A percentile compares a stretch with the other conserved stretches of the same genome.
phyloP scores from a whole-genome alignment of 2,888 invertebrate genomes.

The Ganaspis brasiliensis region DNA sequence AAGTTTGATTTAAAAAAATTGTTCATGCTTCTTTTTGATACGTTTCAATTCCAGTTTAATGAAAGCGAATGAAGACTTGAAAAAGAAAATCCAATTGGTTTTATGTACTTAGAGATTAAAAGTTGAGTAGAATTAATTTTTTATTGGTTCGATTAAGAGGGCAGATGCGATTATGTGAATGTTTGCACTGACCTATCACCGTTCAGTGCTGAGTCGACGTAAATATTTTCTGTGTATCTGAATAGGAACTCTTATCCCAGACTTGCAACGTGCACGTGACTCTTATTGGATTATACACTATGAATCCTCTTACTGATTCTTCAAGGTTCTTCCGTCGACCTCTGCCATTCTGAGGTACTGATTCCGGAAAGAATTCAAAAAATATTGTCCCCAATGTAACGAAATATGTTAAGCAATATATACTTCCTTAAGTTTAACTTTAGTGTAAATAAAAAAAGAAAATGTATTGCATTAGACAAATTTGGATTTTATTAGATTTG shows the following conservation, averaged over 20 bases:
- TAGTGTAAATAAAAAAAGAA: too few species aligned
- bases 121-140: neutral
- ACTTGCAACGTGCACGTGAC: conserved; percentile 66
- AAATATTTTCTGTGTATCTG: conserved; percentile 24
- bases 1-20: too few species aligned
- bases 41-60: too few species aligned
- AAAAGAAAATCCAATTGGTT: neutral
- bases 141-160: neutral
- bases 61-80: too few species aligned
- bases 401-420: too few species aligned
- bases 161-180: neutral
- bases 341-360: conserved; percentile 61
- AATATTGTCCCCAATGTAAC: too few species aligned
- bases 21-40: too few species aligned
- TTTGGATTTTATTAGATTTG: too few species aligned
- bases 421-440: too few species aligned
- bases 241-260: conserved; percentile 48
- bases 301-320: conserved; percentile 74
- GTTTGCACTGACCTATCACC: conserved; percentile 9
- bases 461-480: too few species aligned
- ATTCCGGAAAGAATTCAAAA: neutral
- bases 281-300: conserved; percentile 74
- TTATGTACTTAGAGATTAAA: too few species aligned
- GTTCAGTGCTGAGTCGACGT: conserved; percentile 19
- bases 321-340: conserved; percentile 68